Conservation (phyloP, 2,888 invertebrate species). For the Spisula subtruncata region DNA sequence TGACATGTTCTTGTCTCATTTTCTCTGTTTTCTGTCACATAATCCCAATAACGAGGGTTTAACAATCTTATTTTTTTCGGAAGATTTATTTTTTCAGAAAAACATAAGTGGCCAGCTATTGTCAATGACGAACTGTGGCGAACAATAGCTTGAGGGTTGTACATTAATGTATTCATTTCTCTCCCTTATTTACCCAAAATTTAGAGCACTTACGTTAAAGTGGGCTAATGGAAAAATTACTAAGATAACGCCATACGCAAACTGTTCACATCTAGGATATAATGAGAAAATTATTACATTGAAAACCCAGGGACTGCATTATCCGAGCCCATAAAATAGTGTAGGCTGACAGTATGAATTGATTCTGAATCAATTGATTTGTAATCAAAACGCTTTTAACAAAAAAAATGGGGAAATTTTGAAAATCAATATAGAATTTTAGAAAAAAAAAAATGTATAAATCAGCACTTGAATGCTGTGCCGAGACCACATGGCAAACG, state of each 20-base stretch:
- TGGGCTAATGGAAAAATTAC: conserved; percentile 26
- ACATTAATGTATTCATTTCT: conserved; percentile 10
- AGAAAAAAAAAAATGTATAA: too few relatives aligned
- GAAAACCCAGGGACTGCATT: neutral
- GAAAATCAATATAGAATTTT: neutral
- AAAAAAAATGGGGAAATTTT: neutral
- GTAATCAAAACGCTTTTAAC: neutral
- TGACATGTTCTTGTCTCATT: conserved; percentile 40
- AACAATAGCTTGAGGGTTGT: conserved; percentile 16
- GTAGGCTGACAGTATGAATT: neutral
- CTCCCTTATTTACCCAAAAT: conserved; percentile 24
- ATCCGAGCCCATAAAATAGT: neutral
- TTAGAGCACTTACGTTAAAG: conserved; percentile 5
- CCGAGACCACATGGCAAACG: too few relatives aligned
- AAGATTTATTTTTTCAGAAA: conserved; percentile 42
- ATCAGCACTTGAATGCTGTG: too few relatives aligned
- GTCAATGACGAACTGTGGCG: too few relatives aligned
- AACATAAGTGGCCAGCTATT: conserved; percentile 30
- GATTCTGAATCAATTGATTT: neutral
- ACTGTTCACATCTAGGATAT: neutral
- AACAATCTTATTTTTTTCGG: conserved; percentile 26
- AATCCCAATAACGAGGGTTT: conserved; percentile 28
- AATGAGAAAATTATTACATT: conserved; percentile 14
- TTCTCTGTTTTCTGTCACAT: conserved; percentile 38
- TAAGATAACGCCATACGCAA: conserved; percentile 23